A percentile compares a stretch with the other conserved stretches of the same genome.
These are phyloP conservation scores for Agelaius phoeniceus DNA, from an alignment of 2,113 vertebrate genomes.

Conservation along the genomic window DNA sequence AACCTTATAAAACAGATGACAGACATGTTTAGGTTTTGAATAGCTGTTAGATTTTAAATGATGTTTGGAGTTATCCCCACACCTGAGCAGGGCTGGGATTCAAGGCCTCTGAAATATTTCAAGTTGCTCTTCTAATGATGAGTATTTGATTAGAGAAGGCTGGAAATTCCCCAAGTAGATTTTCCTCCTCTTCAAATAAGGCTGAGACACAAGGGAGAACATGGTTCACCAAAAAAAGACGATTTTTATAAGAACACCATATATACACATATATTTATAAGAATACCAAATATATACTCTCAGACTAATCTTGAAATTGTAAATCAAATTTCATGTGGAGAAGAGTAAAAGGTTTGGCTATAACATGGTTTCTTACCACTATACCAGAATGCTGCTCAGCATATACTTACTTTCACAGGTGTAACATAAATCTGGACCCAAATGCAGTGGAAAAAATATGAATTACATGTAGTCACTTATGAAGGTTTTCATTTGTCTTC, in stretches of 20 bases:
- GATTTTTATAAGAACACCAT: background rate
- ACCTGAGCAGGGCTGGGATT: background rate
- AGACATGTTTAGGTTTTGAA: background rate
- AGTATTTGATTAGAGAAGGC: background rate
- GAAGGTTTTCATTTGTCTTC: background rate
- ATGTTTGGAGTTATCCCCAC: background rate
- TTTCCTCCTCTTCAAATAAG: background rate
- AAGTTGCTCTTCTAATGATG: background rate
- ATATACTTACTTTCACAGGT: background rate
- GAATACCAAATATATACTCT: background rate
- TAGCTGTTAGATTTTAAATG: background rate
- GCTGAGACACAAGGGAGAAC: background rate
- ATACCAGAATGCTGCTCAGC: background rate
- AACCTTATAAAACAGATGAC: background rate
- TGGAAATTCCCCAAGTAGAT: background rate
- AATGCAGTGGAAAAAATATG: background rate
- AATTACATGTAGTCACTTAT: background rate
- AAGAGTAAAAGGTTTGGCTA: background rate
- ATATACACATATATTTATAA: background rate
- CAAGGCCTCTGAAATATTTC: background rate
- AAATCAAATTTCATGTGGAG: background rate
- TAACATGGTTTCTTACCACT: background rate
- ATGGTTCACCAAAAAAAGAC: accelerated
- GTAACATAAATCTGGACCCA: background rate
- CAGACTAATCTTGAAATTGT: background rate